Base-by-base conservation (phyloP, 2,888 invertebrate species). In the Cheilosia variabilis region DNA sequence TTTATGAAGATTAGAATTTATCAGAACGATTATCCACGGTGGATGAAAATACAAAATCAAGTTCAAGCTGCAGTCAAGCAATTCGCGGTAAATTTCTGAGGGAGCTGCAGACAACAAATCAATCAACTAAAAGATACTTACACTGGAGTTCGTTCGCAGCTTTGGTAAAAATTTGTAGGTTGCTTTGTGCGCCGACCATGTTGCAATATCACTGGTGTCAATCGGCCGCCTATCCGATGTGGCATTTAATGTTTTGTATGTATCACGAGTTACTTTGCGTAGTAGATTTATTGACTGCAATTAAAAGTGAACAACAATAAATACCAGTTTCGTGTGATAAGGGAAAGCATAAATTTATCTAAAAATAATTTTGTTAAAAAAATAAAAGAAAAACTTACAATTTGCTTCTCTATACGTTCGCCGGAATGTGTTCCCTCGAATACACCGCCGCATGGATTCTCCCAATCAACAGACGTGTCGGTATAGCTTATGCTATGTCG, bases 131-230 rank as follows among this genome's bases (percentile, higher is more conserved):
- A 50, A 60, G 37, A 27, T 86, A 90, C 91, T 91, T 89, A 91
- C 91, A 53, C 72, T 87, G 60, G 89, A 84, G 37, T 87, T 88
- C 4, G 50, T 77, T 55, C 84, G 88, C 87, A 91, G 76, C 60
- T 86, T 89, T 81, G 91, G 90, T 86, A 92, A 88, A 88, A 92
- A 91, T 79, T 88, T 89, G 86, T 91, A 92, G n/a, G 89, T 84
- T 24, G 78, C 50, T 55, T 88, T 88, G 69, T 89, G 87, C 15
- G 66, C 78, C 45, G 80, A 79, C 89, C 90, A 90, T 5, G 75
- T 68, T 53, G 73, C 76, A 43, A 90, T 89, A 78, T 90, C 89
- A 73, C 88, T 87, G 37, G 86, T 89, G 41, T 89, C 84, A 24
- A 89, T 88, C 45, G 83, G 82, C 63, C 69, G 60, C 6, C 63